Evolutionary conservation across 1,140 invertebrate genomes (phyloP), one percentile per base, ranked within the genome.

Genomic region (Drosophila mauritiana): DNA sequence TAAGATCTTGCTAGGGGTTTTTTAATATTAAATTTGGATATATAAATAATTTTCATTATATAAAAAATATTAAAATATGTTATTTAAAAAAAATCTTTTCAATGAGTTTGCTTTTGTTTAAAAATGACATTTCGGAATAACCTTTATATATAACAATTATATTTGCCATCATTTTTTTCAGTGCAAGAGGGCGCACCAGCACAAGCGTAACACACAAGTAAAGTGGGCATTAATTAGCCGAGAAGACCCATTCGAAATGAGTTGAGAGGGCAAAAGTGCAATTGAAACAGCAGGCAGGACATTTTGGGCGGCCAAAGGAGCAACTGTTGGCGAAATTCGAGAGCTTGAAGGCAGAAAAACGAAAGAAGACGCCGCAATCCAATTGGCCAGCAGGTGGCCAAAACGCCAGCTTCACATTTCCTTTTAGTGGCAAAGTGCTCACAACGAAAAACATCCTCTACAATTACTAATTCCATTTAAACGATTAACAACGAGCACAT

Each of bases 171-270:
- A 22, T 3, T 49, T 49, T n/a, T 51, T 5, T 27, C 13, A 7
- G 27, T 51, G 48, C 13, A 61, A 17, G 34, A 39, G 40, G 31
- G 58, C 22, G 37, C 37, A 49, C 25, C 22, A 20, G 17, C 43
- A 68, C 5, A 46, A 31, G 25, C 59, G 45, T 58, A 31, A 27
- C 10, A 8, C 31, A 31, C 31, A 12, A 51, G 59, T 80, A 83
- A 89, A 81, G 68, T 84, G 84, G 61, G 77, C 77, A 84, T 89
- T 89, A 89, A 89, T 89, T 89, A 89, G 80, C 81, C 65, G 75
- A 57, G 65, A 67, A 77, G 53, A 78, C 57, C 39, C 58, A 82
- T 73, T 75, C 56, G 53, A 54, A 55, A 27, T 22, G 17, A 48
- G 34, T 70, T 70, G 53, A 53, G 57, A 89, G 80, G 69, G 80